These are phyloP conservation scores for Microtus richardsoni DNA, from an alignment of 2,113 vertebrate genomes.

Conservation along the genomic window DNA sequence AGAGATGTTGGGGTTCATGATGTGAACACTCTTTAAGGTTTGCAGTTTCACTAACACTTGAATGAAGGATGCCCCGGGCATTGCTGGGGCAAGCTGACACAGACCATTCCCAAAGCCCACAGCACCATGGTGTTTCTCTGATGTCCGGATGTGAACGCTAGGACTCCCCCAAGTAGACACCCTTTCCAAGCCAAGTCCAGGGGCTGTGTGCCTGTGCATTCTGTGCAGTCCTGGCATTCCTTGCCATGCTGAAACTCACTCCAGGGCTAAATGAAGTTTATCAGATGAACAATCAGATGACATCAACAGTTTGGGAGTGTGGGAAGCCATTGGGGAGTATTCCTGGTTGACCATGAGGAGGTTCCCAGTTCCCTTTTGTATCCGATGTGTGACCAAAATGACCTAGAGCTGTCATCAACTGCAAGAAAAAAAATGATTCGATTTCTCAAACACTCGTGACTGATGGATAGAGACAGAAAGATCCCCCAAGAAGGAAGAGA, in stretches of 20 bases:
- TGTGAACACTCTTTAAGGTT: accelerated
- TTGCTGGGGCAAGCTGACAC: neutral
- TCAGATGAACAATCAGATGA: accelerated
- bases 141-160: accelerated
- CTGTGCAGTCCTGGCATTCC: accelerated
- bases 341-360: too few species aligned
- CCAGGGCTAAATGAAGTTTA: accelerated
- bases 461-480: neutral
- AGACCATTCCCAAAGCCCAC: accelerated
- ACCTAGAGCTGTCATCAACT: neutral
- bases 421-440: neutral
- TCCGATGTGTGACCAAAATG: too few species aligned
- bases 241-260: accelerated
- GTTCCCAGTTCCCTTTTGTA: neutral
- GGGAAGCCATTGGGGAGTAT: accelerated
- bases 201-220: neutral
- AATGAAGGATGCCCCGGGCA: accelerated
- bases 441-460: neutral
- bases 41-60: accelerated
- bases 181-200: neutral
- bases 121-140: accelerated
- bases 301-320: accelerated
- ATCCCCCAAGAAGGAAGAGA: neutral
- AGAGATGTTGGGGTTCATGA: neutral
- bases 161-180: accelerated